These are phyloP conservation scores for Cololabis saira DNA, from an alignment of 2,113 vertebrate species.

Conservation along the genomic window DNA sequence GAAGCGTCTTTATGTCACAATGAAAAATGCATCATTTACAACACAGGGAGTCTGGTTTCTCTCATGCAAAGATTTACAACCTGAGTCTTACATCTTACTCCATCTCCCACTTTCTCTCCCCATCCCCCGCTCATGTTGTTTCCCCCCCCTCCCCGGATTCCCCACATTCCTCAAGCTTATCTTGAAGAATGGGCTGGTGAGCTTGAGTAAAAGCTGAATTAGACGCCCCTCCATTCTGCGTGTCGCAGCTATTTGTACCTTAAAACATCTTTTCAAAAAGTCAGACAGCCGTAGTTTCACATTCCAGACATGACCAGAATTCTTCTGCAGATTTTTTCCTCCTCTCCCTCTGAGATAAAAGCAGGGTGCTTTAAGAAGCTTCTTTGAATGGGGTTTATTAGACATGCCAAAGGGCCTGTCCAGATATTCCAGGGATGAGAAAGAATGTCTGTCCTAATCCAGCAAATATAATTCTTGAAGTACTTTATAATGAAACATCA, in stretches of 20 bases:
- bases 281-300: slow-evolving; percentile 70
- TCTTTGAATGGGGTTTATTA: slow-evolving; percentile 58
- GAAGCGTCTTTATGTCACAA: background rate
- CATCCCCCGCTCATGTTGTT: slow-evolving; percentile 48
- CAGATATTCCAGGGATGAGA: slow-evolving; percentile 51
- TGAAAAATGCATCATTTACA: slow-evolving; percentile 20
- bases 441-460: slow-evolving; percentile 52
- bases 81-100: slow-evolving; percentile 64
- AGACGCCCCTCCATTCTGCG: slow-evolving; percentile 71
- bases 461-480: slow-evolving; percentile 25
- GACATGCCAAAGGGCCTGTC: slow-evolving; percentile 44
- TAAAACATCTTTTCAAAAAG: slow-evolving; percentile 79
- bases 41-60: slow-evolving; percentile 49
- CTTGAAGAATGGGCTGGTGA: slow-evolving; percentile 83
- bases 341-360: slow-evolving; percentile 71
- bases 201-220: slow-evolving; percentile 78
- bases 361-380: slow-evolving; percentile 55
- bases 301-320: slow-evolving; percentile 82
- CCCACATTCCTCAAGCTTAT: slow-evolving; percentile 86
- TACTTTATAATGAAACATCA: slow-evolving; percentile 6
- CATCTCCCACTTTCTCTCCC: slow-evolving; percentile 42
- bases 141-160: slow-evolving; percentile 74
- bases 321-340: slow-evolving; percentile 51
- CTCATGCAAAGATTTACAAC: slow-evolving; percentile 72
- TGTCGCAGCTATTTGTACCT: slow-evolving; percentile 74